phyloP scores from a whole-genome alignment of 1,140 invertebrate species.

The silkworm (Bombyx mori) region ASM3026992v2 NC_085126.1:8536001-8536500 shows the following conservation, averaged over 20 bases:
- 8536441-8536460: background rate
- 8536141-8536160: slow-evolving; percentile 7
- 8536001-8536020: no score
- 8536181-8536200: slow-evolving; percentile 8
- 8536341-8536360: slow-evolving; percentile 9
- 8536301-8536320: slow-evolving; percentile 9
- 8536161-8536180: slow-evolving; percentile 9
- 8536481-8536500: slow-evolving; percentile 12
- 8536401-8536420: slow-evolving; percentile 21
- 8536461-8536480: slow-evolving; percentile 11
- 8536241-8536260: slow-evolving; percentile 10
- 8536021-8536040: no score
- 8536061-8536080: no score
- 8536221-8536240: slow-evolving; percentile 10
- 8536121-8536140: no score
- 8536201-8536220: background rate
- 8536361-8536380: slow-evolving; percentile 4
- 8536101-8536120: no score
- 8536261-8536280: slow-evolving; percentile 6
- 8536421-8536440: slow-evolving; percentile 24
- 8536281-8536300: slow-evolving; percentile 6
- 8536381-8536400: slow-evolving; percentile 8
- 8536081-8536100: no score
- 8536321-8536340: slow-evolving; percentile 10
- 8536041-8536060: no score